Base-by-base conservation (phyloP, 1,140 invertebrate genomes). In the Cydia splendana region DNA sequence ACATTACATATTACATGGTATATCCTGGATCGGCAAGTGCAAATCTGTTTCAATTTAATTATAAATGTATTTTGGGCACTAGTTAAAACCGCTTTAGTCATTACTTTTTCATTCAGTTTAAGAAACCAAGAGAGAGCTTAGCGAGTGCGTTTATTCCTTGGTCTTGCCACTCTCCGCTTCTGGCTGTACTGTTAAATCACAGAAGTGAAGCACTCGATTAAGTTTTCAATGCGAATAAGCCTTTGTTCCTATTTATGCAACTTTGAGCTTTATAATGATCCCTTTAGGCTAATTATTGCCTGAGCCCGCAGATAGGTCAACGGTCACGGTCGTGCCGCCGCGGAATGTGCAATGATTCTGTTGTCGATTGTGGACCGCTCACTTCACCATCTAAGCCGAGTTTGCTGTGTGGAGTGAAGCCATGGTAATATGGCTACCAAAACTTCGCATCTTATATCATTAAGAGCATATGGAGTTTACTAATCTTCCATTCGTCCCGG, bases 241-340 rank as follows among this genome's bases (percentile, higher is more conserved):
- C 51, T 18, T 53, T 53, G 13, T 18, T 18, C 15, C 15, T 6
- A 4, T n/a, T 53, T 2, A 15, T 7, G 51, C 53, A n/a, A 20
- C 5, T n/a, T 53, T 53, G 51, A 53, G 51, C 51, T 53, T 6
- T 53, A 53, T 18, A n/a, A 57, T 18, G n/a, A 57, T 57, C 4
- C 4, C 4, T 18, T 57, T 18, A 18, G 53, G 53, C 18, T 7
- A 18, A 57, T 57, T 18, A 57, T 57, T 18, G 53, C n/a, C 1
- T 57, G 53, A 15, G 53, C 13, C 53, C 6, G 6, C 53, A 57
- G 53, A 57, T 57, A 57, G 53, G 53, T 57, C 53, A 57, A 57
- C n/a, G n/a, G 53, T 57, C 53, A 57, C 53, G 53, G 53, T 57
- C 53, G 53, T 57, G 53, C 53, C 53, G 53, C n/a, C 53, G 53